Evolutionary conservation across 2,113 vertebrate species (phyloP), one percentile per base, ranked within the genome.

Genomic region (Lepisosteus oculatus): DNA sequence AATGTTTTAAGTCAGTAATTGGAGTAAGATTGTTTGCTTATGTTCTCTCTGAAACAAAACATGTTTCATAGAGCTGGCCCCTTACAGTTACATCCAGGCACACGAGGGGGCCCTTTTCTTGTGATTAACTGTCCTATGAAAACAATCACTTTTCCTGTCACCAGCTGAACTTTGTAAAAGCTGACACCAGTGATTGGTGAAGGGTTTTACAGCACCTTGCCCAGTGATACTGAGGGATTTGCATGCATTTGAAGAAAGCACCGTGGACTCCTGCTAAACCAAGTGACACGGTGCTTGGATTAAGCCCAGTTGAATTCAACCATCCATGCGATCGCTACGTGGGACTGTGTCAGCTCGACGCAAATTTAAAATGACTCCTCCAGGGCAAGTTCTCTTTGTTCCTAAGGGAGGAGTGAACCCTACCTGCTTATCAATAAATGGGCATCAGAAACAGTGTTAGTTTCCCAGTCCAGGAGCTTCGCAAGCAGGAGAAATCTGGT

Each of bases 391-490:
- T 51, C 5, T 51, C 47, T 51, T 51, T 51, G 9, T 9, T 51
- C 47, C 47, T 51, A 51, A 9, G 47, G 47, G 47, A 51, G 5
- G 47, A 51, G 47, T 51, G 47, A 51, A 2, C 9, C 47, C 47
- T 51, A 51, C 47, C 47, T 51, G 47, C 5, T 51, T 51, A 14
- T 59, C 4, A 59, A 14, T 59, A 59, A 59, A 59, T 59, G 57
- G 6, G 57, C 11, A 59, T 15, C n/a, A 6, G 57, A 11, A 59
- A 59, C 57, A 59, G 47, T 6, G 57, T n/a, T 59, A 59, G 57
- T 15, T 15, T 15, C 57, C 14, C 57, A 13, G n/a, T 15, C 43
- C 63, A 74, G 65, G 0, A 44, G 76, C 81, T 79, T 81, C 81
- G 83, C 79, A 77, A 72, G 76, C 17, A 44, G 47, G 47, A 51